These are phyloP conservation scores for Apotomis betuletana DNA, from an alignment of 2,888 invertebrate species.

Conservation along the genomic window DNA sequence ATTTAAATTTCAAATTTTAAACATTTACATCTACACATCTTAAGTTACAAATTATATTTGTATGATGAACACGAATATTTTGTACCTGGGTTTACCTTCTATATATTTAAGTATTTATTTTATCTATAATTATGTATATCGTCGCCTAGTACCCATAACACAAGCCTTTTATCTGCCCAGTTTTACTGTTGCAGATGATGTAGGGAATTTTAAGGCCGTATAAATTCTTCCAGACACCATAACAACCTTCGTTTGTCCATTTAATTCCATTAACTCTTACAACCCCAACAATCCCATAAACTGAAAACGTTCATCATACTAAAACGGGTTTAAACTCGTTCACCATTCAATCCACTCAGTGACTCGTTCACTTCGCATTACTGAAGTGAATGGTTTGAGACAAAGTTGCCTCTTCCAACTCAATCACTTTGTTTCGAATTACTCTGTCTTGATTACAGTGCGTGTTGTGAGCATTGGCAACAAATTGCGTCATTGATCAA, in stretches of 20 bases:
- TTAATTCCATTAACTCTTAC: neutral
- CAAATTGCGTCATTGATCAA: too few relatives aligned
- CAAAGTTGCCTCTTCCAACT: constrained; percentile 67
- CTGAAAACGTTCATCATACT: constrained; percentile 59
- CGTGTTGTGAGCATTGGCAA: constrained; percentile 17
- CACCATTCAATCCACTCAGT: constrained; percentile 47
- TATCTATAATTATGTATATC: too few relatives aligned
- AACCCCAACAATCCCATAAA: constrained; percentile 16
- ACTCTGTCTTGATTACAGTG: constrained; percentile 45
- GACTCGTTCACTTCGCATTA: constrained; percentile 47
- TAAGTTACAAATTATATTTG: too few relatives aligned
- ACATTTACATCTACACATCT: too few relatives aligned
- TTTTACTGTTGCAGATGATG: too few relatives aligned
- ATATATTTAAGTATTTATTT: too few relatives aligned
- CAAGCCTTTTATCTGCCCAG: too few relatives aligned
- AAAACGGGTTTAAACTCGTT: constrained; percentile 44
- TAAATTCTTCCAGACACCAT: constrained; percentile 1
- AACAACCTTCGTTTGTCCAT: neutral
- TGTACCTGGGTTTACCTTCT: too few relatives aligned
- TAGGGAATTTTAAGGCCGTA: neutral
- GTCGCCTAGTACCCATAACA: too few relatives aligned
- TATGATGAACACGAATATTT: too few relatives aligned
- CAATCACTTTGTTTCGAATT: constrained; percentile 71
- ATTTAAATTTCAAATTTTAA: too few relatives aligned
- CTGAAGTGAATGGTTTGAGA: constrained; percentile 50